Conservation (phyloP, 2,797 vertebrate genomes). For the Myripristis murdjan region DNA sequence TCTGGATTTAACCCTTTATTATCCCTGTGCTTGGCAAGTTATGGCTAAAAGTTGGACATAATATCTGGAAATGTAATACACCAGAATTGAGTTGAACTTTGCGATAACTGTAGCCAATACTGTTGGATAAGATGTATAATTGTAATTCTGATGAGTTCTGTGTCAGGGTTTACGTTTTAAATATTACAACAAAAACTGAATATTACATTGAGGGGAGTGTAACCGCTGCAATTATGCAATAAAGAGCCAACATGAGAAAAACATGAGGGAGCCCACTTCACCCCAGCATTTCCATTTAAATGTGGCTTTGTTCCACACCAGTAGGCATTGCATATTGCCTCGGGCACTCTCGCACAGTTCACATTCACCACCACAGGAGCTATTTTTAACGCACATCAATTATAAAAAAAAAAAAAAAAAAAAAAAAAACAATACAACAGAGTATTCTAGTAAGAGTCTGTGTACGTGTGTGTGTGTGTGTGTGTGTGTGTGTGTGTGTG, state of each 20-base stretch:
- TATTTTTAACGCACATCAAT: conserved; percentile 71
- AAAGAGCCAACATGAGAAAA: conserved; percentile 22
- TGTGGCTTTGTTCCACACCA: conserved; percentile 56
- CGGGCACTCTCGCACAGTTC: conserved; percentile 34
- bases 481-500: conserved; percentile 6
- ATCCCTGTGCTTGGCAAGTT: too few relatives aligned
- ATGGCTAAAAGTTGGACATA: too few relatives aligned
- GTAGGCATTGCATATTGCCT: conserved; percentile 50
- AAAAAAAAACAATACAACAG: conserved; percentile 20
- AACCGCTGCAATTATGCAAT: conserved; percentile 28
- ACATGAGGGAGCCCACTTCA: conserved; percentile 32
- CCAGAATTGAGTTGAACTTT: too few relatives aligned
- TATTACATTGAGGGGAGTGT: background rate
- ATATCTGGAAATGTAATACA: too few relatives aligned
- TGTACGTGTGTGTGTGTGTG: background rate
- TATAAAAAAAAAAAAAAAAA: conserved; percentile 59
- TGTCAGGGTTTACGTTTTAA: background rate
- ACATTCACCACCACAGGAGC: conserved; percentile 52
- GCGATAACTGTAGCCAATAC: too few relatives aligned
- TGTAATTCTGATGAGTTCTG: background rate
- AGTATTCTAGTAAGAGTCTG: background rate
- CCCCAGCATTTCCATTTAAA: conserved; percentile 61
- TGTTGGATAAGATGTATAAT: background rate
- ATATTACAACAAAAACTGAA: background rate
- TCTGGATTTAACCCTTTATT: too few relatives aligned